Evolutionary conservation across 1,140 invertebrate genomes (phyloP).

Genomic region (Drosophila teissieri): DNA sequence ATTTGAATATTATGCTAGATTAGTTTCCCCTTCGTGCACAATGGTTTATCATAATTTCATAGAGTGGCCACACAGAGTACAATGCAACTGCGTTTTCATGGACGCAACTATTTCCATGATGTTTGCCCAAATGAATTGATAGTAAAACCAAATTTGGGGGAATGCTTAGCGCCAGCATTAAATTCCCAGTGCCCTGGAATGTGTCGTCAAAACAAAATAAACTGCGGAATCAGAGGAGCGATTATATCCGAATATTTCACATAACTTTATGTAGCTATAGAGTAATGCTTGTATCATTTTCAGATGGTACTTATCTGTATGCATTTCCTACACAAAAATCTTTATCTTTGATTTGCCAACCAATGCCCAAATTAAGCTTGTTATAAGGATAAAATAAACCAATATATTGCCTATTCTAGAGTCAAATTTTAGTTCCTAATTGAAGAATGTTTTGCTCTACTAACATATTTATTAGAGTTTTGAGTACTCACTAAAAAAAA

Average conservation of each 20-base stretch:
- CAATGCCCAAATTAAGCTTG: too few species aligned
- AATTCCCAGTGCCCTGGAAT: slow-evolving; percentile 23
- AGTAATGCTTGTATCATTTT: too few species aligned
- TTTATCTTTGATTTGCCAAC: too few species aligned
- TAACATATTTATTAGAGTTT: too few species aligned
- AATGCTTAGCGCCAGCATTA: slow-evolving; percentile 32
- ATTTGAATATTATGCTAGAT: slow-evolving; percentile 45
- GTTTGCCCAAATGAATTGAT: slow-evolving; percentile 16
- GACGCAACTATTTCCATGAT: slow-evolving; percentile 7
- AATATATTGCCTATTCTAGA: too few species aligned
- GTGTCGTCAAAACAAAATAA: slow-evolving; percentile 29
- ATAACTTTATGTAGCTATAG: background rate
- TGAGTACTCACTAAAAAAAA: too few species aligned
- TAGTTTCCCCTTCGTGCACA: slow-evolving; percentile 16
- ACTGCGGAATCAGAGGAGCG: slow-evolving; percentile 23
- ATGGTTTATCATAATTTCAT: slow-evolving; percentile 41
- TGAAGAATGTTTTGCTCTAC: too few species aligned
- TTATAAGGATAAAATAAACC: too few species aligned
- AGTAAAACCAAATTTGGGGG: slow-evolving; percentile 29
- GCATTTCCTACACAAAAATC: too few species aligned
- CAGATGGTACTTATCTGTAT: too few species aligned
- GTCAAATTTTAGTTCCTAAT: too few species aligned
- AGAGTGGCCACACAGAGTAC: slow-evolving; percentile 1
- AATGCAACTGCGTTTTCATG: slow-evolving; percentile 4
- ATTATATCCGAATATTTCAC: slow-evolving; percentile 7